Evolutionary conservation across 2,888 invertebrate species (phyloP), one percentile per base, ranked within the genome.

Genomic region (Blastobasis adustella): DNA sequence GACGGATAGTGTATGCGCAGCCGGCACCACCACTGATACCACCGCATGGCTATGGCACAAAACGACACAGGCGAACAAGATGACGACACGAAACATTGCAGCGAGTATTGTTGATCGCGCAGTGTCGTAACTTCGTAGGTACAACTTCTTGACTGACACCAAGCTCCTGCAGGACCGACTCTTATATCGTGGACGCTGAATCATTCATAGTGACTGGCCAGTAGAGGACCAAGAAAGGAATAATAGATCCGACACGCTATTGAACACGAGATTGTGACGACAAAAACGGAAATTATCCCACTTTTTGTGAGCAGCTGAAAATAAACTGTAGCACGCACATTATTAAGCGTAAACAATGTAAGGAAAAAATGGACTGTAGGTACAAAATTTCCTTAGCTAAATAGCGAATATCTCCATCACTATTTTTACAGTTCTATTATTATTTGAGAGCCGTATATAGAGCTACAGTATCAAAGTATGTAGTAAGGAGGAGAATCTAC

Each of bases 101-200:
- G 23, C 23, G 23, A 23, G 23, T 23, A 3, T 23, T 1, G 48
- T 72, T 72, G 52, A 56, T 55, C 55, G n/a, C 58, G 53, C 10
- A 45, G 46, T 42, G 45, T 47, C 38, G 42, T 42, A 46, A 53
- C 47, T 63, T 54, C 23, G 36, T 44, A 37, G 40, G 46, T 39
- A 23, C 45, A 64, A 67, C 55, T 60, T 50, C 56, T 60, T 58
- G 59, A 79, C 77, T 82, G 73, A 71, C 69, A 55, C 51, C 53
- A 53, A 53, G 50, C 53, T 54, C 55, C 60, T 58, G 51, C 49
- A 53, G 52, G 54, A 56, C 58, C 62, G 63, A 67, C 71, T 76
- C 78, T 83, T 84, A 85, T 85, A 84, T 69, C 65, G 59, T 56
- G 55, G 66, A 67, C 49, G 63, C 58, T 73, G 73, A 75, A 68